Evolutionary conservation across 2,888 invertebrate genomes (phyloP), one percentile per base, ranked within the genome.

Genomic region (Kuschelorhynchus macadamiae): DNA sequence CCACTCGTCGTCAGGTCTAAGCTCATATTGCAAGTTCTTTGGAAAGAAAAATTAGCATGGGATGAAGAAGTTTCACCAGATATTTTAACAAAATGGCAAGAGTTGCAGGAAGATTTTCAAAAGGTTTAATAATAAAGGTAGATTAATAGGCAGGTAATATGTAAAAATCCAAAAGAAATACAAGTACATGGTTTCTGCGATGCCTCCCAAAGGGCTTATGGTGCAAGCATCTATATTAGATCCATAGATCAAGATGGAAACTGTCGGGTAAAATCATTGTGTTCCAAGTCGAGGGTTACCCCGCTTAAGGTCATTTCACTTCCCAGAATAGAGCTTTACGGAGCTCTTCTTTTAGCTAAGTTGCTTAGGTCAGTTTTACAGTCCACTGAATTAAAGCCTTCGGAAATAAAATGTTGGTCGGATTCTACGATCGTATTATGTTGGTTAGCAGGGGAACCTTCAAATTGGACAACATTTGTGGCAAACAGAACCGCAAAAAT

Each of bases 391-490:
- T 7, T 36, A 11, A 36, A 36, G 11, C 36, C 36, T 8, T 44
- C 44, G 9, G 20, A 18, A 25, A 7, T 25, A 5, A 25, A 7
- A 25, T 25, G 3, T 3, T 25, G 44, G 44, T 18, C 44, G 2
- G 44, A 44, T 11, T 14, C 44, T 9, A 5, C 17, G 4, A 44
- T 44, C 16, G 44, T 44, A 5, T 7, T 44, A 3, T 44, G 17
- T 20, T 44, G 44, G 44, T 11, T 44, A 14, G 17, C 44, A 12
- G 17, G 18, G 20, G 9, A 12, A 2, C 44, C 44, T 16, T 44
- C 44, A 16, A 44, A 12, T 18, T 44, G 44, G 44, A 18, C 44
- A 44, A 44, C 44, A 2, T 44, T 44, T 44, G 44, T 44, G 2
- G 44, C 44, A 18, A 44, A 44, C 14, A 16, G 44, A 11, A 44